Evolutionary conservation across 2,797 vertebrate genomes (phyloP).

Genomic region (Chelonia mydas): DNA sequence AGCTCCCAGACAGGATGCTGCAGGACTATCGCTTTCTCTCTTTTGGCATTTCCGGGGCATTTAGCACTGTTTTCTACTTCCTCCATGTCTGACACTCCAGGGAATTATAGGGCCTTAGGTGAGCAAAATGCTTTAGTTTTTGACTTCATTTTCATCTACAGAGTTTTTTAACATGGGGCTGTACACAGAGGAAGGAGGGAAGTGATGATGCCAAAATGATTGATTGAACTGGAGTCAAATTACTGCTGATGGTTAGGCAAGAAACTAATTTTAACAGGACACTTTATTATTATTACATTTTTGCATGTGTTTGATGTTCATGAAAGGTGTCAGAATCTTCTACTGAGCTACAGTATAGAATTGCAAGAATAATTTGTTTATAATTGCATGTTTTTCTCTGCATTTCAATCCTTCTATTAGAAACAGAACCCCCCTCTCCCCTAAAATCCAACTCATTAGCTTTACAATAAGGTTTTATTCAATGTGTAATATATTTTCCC

Average conservation of each 20-base stretch:
- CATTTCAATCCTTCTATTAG: neutral
- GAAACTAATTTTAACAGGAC: neutral
- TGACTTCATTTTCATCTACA: no score
- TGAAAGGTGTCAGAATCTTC: neutral
- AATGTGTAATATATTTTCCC: neutral
- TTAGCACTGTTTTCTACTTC: accelerated
- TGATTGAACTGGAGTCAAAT: neutral
- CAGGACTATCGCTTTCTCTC: neutral
- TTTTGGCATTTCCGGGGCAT: neutral
- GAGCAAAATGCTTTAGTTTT: neutral
- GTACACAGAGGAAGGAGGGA: no score
- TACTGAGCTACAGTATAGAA: neutral
- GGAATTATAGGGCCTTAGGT: neutral
- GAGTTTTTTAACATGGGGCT: no score
- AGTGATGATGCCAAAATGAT: neutral
- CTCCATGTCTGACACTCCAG: neutral
- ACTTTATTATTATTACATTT: neutral
- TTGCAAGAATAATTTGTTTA: neutral
- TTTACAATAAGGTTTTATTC: neutral
- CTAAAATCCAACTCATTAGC: neutral
- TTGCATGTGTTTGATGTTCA: neutral
- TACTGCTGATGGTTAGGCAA: neutral
- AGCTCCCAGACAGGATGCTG: neutral
- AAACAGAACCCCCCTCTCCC: neutral
- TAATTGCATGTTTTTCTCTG: neutral